Conservation (phyloP, 2,797 vertebrate species). For the Bradypus variegatus region DNA sequence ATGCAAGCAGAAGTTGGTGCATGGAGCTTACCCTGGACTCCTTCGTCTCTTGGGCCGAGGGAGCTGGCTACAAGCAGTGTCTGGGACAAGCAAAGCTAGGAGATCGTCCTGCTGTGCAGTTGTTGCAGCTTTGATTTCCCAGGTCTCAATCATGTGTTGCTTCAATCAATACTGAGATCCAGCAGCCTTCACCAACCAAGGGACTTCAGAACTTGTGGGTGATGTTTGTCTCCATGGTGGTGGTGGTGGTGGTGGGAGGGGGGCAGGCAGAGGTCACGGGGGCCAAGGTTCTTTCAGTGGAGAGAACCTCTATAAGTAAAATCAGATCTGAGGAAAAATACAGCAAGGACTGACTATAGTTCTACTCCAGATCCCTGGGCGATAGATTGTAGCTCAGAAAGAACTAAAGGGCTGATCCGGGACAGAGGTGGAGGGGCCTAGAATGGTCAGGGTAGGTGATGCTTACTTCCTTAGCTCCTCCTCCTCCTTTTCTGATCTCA, state of each 20-base stretch:
- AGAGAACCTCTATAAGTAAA: background rate
- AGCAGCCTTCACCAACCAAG: conserved; percentile 39
- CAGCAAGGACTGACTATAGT: background rate
- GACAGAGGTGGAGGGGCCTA: conserved; percentile 14
- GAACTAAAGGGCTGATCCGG: conserved; percentile 47
- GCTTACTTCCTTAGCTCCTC: conserved; percentile 50
- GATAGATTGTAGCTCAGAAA: conserved; percentile 36
- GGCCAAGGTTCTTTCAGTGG: conserved; percentile 15
- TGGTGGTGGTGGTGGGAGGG: too few species aligned
- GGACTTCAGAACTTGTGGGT: conserved; percentile 33
- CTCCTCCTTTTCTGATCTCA: conserved; percentile 68
- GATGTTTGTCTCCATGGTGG: conserved; percentile 8
- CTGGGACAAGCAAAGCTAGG: background rate
- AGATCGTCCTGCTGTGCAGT: background rate
- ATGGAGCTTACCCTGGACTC: background rate
- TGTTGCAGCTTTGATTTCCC: conserved; percentile 36
- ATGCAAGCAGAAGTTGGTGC: background rate
- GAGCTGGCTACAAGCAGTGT: background rate
- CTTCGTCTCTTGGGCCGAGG: background rate
- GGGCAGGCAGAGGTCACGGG: background rate
- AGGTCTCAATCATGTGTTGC: conserved; percentile 6
- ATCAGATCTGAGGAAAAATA: conserved; percentile 10
- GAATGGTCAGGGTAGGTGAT: background rate
- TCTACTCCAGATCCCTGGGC: background rate
- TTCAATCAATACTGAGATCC: conserved; percentile 24